A percentile compares a stretch with the other conserved stretches of the same genome.
phyloP scores from a whole-genome alignment of 2,888 invertebrate species.

The Melieria omissa region DNA sequence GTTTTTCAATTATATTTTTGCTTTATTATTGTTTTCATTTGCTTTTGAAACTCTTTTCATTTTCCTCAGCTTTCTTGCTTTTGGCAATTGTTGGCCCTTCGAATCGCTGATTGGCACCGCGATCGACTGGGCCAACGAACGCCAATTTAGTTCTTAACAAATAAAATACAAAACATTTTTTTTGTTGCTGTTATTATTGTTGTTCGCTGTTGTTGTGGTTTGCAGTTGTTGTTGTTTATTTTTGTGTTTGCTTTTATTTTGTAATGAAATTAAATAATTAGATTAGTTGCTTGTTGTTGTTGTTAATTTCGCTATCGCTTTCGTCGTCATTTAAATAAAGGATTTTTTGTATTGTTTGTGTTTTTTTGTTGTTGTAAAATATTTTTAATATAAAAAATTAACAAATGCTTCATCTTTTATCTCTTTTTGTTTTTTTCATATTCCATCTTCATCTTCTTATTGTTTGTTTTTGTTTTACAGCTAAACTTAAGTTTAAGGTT shows the following conservation, averaged over 20 bases:
- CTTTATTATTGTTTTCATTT: no score
- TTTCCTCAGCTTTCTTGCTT: background rate
- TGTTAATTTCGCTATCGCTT: no score
- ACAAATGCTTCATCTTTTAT: conserved; percentile 33
- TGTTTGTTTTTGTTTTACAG: conserved; percentile 39
- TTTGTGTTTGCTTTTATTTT: background rate
- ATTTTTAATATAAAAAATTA: conserved; percentile 32
- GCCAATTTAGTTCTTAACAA: no score
- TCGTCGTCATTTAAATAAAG: conserved; percentile 38
- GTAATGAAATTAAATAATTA: no score
- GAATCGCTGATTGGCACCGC: no score
- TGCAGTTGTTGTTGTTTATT: conserved; percentile 7
- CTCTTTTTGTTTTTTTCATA: conserved; percentile 36
- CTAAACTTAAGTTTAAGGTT: conserved; percentile 18
- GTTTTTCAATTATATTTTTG: conserved; percentile 1
- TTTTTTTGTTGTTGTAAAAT: conserved; percentile 24
- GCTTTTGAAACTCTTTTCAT: background rate
- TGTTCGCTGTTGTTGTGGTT: background rate
- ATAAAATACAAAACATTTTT: background rate
- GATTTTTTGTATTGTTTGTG: conserved; percentile 33
- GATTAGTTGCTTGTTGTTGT: no score
- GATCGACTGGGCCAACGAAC: no score
- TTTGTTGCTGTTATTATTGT: background rate
- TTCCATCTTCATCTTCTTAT: conserved; percentile 37
- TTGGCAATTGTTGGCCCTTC: no score